Conservation (phyloP, 2,113 vertebrate genomes). For the Aix galericulata region DNA sequence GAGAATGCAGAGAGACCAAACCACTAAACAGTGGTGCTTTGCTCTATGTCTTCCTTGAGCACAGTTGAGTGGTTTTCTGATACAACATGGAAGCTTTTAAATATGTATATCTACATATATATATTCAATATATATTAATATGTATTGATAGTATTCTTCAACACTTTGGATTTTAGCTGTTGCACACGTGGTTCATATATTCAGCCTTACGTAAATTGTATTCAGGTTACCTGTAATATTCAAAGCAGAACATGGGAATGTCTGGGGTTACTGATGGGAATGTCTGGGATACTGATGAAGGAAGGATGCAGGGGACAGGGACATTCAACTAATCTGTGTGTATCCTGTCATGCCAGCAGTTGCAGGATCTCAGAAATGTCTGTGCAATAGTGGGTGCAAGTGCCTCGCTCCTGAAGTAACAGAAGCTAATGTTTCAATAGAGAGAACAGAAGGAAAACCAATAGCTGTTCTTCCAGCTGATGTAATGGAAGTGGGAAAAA, state of each 20-base stretch:
- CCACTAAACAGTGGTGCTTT: neutral
- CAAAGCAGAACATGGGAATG: neutral
- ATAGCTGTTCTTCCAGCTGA: neutral
- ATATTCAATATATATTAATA: neutral
- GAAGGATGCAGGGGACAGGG: neutral
- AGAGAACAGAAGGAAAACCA: neutral
- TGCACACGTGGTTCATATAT: neutral
- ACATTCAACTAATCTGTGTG: neutral
- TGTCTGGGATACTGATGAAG: neutral
- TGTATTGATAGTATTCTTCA: neutral
- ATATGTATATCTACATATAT: too few relatives aligned
- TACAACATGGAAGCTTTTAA: neutral
- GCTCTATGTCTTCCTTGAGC: neutral
- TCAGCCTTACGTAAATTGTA: neutral
- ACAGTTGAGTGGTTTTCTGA: neutral
- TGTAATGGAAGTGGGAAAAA: neutral
- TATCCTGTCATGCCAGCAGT: fast-evolving
- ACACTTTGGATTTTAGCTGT: neutral
- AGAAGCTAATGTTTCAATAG: neutral
- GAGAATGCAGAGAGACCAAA: neutral
- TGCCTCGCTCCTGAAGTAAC: neutral
- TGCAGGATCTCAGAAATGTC: fast-evolving
- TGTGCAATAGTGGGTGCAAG: neutral
- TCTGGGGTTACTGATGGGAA: too few relatives aligned
- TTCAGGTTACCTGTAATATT: neutral